Evolutionary conservation across 2,888 invertebrate species (phyloP).

Genomic region (Lithophane ornitopus): DNA sequence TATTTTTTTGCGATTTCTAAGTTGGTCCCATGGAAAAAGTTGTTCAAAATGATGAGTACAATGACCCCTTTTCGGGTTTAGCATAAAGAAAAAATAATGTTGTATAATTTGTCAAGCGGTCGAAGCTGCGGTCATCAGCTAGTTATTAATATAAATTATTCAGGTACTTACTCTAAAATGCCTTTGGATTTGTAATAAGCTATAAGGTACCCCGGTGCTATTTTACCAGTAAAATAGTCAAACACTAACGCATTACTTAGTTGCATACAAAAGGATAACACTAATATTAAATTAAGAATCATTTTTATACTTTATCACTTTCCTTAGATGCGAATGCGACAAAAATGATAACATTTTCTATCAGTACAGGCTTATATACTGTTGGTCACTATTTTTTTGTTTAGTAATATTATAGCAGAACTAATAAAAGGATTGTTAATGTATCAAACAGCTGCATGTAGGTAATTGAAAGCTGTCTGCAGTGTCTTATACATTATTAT

Average conservation of each 20-base stretch:
- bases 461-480: not conserved
- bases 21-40: no score
- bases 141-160: not conserved
- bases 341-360: not conserved
- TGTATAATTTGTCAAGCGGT: no score
- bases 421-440: constrained; percentile 9
- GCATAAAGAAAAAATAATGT: no score
- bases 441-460: not conserved
- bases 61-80: no score
- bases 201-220: not conserved
- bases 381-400: constrained; percentile 17
- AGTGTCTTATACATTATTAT: not conserved
- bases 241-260: constrained; percentile 1
- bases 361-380: constrained; percentile 8
- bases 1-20: no score
- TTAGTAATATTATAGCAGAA: not conserved
- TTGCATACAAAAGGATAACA: constrained; percentile 1
- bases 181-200: constrained; percentile 31
- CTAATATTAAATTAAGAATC: not conserved
- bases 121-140: no score
- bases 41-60: no score
- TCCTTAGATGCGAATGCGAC: not conserved
- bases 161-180: constrained; percentile 32
- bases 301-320: constrained; percentile 1
- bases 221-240: constrained; percentile 28